These are phyloP conservation scores for Amblyjoppa proteus DNA, from an alignment of 2,888 invertebrate species.

Conservation along the genomic window DNA sequence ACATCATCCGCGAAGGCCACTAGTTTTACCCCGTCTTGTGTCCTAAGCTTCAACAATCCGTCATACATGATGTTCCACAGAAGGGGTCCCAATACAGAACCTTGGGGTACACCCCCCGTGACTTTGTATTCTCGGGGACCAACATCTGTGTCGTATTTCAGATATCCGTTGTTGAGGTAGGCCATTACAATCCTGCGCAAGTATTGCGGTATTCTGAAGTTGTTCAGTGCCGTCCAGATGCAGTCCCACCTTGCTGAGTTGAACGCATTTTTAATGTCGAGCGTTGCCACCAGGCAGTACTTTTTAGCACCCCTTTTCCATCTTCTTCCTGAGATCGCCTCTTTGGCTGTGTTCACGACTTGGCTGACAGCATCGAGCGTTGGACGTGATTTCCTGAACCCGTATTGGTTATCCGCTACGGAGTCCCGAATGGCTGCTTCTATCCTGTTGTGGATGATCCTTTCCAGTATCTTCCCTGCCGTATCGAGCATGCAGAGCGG, in stretches of 20 bases:
- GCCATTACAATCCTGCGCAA: background rate
- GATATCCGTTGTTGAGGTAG: background rate
- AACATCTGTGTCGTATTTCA: background rate
- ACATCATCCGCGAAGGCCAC: background rate
- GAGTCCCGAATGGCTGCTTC: constrained; percentile 13
- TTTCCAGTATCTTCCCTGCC: constrained; percentile 54
- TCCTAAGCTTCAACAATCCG: background rate
- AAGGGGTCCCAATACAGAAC: background rate
- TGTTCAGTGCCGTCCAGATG: constrained; percentile 3
- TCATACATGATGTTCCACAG: constrained; percentile 10
- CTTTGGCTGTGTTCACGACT: constrained; percentile 14
- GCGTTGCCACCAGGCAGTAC: constrained; percentile 1
- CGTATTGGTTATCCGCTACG: constrained; percentile 1
- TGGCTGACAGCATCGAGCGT: constrained; percentile 38
- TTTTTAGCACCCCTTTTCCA: constrained; percentile 46
- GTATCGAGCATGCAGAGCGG: constrained; percentile 66
- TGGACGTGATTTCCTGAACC: background rate
- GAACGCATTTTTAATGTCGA: constrained; percentile 50
- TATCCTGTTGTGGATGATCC: constrained; percentile 29
- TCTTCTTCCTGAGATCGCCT: constrained; percentile 44
- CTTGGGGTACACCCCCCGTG: background rate
- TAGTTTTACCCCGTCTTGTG: background rate
- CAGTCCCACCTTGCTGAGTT: constrained; percentile 12
- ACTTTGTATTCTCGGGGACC: background rate
- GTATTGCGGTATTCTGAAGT: background rate